Evolutionary conservation across 2,888 invertebrate species (phyloP).

Genomic region (Pyrgus malvae): DNA sequence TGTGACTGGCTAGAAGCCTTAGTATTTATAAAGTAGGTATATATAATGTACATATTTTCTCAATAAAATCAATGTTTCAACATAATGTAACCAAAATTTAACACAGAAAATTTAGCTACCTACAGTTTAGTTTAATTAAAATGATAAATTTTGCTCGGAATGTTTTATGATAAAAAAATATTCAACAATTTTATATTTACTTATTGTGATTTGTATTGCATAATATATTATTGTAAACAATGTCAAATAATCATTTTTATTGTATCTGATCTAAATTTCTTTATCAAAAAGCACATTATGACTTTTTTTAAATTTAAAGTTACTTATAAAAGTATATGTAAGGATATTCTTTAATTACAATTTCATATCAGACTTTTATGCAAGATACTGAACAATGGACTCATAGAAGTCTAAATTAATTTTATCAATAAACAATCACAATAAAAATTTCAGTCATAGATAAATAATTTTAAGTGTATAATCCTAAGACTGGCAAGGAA

Average conservation of each 20-base stretch:
- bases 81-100: constrained; percentile 53
- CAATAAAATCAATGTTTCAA: constrained; percentile 38
- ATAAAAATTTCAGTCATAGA: constrained; percentile 28
- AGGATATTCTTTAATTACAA: constrained; percentile 15
- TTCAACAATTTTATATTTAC: constrained; percentile 13
- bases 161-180: constrained; percentile 30
- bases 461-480: constrained; percentile 20
- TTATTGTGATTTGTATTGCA: neutral
- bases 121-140: constrained; percentile 52
- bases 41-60: constrained; percentile 35
- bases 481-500: constrained; percentile 36
- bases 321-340: constrained; percentile 16
- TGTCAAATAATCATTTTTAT: neutral
- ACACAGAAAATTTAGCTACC: constrained; percentile 69
- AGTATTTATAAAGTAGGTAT: constrained; percentile 50
- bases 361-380: constrained; percentile 22
- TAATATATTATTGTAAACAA: neutral
- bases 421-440: constrained; percentile 18
- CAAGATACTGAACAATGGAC: constrained; percentile 17
- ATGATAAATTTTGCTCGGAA: constrained; percentile 41
- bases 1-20: constrained; percentile 30
- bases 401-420: constrained; percentile 13
- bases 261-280: neutral
- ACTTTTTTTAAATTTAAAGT: constrained; percentile 9
- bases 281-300: neutral